Evolutionary conservation across 2,888 invertebrate genomes (phyloP).

Genomic region (Melieria picta): DNA sequence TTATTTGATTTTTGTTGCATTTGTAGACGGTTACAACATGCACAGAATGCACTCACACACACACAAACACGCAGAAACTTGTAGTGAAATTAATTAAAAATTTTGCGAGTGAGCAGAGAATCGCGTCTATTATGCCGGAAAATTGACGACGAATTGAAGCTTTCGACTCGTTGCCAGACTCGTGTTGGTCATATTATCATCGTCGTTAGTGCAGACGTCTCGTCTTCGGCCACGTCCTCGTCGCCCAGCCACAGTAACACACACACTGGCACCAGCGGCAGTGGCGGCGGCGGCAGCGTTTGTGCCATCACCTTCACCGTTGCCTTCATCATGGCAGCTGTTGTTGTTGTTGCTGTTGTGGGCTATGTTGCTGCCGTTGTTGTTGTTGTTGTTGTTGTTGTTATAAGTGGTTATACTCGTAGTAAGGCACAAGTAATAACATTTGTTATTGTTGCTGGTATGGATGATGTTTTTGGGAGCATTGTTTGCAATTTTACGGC

Average conservation of each 20-base stretch:
- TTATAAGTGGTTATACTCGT: neutral
- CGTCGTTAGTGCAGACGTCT: too few relatives aligned
- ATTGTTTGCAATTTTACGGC: neutral
- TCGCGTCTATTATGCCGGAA: constrained; percentile 64
- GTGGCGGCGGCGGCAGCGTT: neutral
- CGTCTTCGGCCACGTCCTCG: neutral
- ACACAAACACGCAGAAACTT: neutral
- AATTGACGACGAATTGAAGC: constrained; percentile 60
- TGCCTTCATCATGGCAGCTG: neutral
- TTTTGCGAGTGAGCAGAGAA: constrained; percentile 30
- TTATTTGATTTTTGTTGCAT: too few relatives aligned
- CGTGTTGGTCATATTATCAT: neutral
- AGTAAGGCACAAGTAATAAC: constrained; percentile 13
- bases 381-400: constrained; percentile 1
- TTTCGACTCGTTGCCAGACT: constrained; percentile 47
- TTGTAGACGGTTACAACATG: neutral
- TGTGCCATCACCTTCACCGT: constrained; percentile 1
- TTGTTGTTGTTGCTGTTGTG: constrained; percentile 11
- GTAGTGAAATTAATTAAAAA: constrained; percentile 1
- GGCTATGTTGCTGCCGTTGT: neutral
- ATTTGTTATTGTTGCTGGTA: constrained; percentile 16
- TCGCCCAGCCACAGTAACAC: neutral
- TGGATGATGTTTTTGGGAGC: neutral
- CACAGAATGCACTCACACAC: neutral
- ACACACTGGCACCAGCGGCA: neutral